Evolutionary conservation across 2,888 invertebrate genomes (phyloP), one percentile per base, ranked within the genome.

Genomic region (Chesias legatella): DNA sequence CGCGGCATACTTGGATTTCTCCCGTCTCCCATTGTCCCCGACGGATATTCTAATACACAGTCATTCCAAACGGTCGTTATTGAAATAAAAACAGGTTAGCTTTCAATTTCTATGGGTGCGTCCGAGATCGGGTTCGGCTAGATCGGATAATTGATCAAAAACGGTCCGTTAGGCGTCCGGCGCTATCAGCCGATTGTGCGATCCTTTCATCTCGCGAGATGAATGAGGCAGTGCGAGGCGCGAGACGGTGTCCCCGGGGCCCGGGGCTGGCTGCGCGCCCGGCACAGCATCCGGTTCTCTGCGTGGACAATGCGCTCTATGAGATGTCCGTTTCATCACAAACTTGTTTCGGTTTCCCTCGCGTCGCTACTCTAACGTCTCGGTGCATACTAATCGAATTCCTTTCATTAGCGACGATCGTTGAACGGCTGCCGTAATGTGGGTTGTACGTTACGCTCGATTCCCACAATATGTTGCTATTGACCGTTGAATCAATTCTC

Each of bases 261-360:
- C 13, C 56, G 56, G 49, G 60, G 58, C 82, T 82, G 83, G 73
- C 68, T 74, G 78, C 78, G 79, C 67, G 71, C 69, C 73, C 74
- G 72, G 73, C 59, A 63, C 86, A 85, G 86, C 88, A 82, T 85
- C 88, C 86, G 85, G 86, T 86, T 84, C 71, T 84, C 73, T 69
- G 80, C 79, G 75, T 79, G 70, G 60, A 83, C 84, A 82, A 81
- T 81, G 77, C 63, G 67, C 63, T 79, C 77, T 77, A 73, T 69
- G 73, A 62, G 75, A 73, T 63, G 74, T 64, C 75, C 78, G 78
- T 80, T 81, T 72, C 75, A 69, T 58, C 63, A 58, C 66, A 82
- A 88, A 86, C 86, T 80, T 80, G 86, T 88, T 85, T 83, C 63
- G 70, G 65, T 56, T 69, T 79, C 79, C 76, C 78, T 70, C 65